Evolutionary conservation across 2,113 vertebrate genomes (phyloP), one percentile per base, ranked within the genome.

Genomic region (Brachyhypopomus occidentalis): DNA sequence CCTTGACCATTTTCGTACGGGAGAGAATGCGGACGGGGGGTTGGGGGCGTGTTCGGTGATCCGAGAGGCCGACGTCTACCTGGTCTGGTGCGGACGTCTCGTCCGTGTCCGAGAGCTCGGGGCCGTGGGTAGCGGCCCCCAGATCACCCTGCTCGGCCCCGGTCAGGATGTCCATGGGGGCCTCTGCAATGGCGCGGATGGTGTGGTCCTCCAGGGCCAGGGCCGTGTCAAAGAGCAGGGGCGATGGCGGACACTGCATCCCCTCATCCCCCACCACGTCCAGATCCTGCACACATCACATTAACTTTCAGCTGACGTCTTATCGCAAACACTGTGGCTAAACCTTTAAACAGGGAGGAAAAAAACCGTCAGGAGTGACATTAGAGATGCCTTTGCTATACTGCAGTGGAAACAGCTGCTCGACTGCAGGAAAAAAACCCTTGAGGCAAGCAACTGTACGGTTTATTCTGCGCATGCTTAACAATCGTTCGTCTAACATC

Each of bases 261-360:
- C 96, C 94, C 70, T 86, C 84, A 0, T 99, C 97, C 0, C 97
- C 97, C 84, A 97, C 97, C 87, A 99, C 96, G 45, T 99, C 97
- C 91, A 99, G 90, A 88, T 99, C 97, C 97, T 99, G 83, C 19
- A 77, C 14, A 27, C 14, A 8, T 72, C 5, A 30, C 63, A 41
- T 48, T 19, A 59, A 2, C 11, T 36, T 52, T 69, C 25, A 41
- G 52, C 52, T 69, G 16, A 66, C 38, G 7, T 25, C 23, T 58
- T 58, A n/a, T n/a, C 20, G 38, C 6, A 19, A 19, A 1, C 63
- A 58, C n/a, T 38, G 30, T 7, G 9, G 2, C 48, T 17, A 30
- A 67, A 62, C 17, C 5, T 6, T 2, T 41, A n/a, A 11, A 59
- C 64, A 78, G 76, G 72, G 48, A 81, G 27, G 52, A 38, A 45